phyloP scores from a whole-genome alignment of 2,888 invertebrate species.

The Marronus borbonicus region DNA sequence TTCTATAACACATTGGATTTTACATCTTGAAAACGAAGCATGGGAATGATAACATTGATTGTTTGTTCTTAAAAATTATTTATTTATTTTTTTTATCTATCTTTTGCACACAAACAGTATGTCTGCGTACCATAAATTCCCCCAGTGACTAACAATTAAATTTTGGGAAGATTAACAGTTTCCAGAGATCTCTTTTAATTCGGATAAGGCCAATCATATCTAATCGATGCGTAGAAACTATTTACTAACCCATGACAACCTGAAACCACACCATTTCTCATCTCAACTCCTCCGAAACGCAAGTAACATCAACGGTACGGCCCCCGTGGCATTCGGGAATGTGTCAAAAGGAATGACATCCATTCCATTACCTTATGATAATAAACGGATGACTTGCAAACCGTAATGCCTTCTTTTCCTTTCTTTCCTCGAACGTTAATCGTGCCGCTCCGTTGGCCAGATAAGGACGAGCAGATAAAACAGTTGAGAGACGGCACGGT shows the following conservation, averaged over 20 bases:
- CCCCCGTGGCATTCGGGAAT: slow-evolving; percentile 53
- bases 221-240: background rate
- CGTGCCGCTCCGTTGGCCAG: slow-evolving; percentile 2
- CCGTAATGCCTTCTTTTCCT: background rate
- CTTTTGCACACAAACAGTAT: too few species aligned
- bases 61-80: background rate
- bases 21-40: slow-evolving; percentile 2
- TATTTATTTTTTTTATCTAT: background rate
- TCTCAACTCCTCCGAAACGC: background rate
- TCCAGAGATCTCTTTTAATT: too few species aligned
- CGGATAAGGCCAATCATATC: too few species aligned
- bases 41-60: background rate
- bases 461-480: background rate
- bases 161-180: too few species aligned
- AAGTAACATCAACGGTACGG: slow-evolving; percentile 13
- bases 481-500: slow-evolving; percentile 26
- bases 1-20: background rate
- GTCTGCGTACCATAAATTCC: too few species aligned
- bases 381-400: slow-evolving; percentile 59
- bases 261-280: slow-evolving; percentile 14
- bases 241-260: background rate
- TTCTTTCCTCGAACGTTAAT: background rate
- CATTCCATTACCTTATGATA: slow-evolving; percentile 60
- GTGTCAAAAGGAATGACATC: slow-evolving; percentile 60
- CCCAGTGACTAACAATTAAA: too few species aligned